These are phyloP conservation scores for Sebastes trivittatus DNA, from an alignment of 2,797 vertebrate species.

Conservation along the genomic window DNA sequence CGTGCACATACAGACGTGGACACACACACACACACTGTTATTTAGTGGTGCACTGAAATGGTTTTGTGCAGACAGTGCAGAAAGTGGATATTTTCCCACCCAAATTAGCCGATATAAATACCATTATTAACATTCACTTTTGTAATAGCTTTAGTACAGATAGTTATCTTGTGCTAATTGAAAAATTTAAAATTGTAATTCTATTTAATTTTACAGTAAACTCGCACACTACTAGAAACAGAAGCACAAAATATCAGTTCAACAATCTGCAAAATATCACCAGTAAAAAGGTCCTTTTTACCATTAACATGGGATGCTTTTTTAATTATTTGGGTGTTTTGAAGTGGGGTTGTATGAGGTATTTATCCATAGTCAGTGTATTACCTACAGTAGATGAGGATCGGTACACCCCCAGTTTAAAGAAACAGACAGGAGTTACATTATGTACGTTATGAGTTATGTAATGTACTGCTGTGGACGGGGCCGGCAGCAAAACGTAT, in stretches of 20 bases:
- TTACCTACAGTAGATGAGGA: no score
- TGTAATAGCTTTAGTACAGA: background rate
- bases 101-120: background rate
- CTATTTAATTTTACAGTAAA: background rate
- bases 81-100: background rate
- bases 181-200: background rate
- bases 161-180: background rate
- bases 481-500: no score
- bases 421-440: no score
- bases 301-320: background rate
- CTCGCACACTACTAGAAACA: background rate
- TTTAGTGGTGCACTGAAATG: background rate
- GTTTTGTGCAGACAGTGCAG: constrained; percentile 18
- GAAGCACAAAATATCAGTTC: background rate
- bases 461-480: no score
- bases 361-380: no score
- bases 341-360: no score
- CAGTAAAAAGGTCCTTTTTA: background rate
- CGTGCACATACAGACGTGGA: background rate
- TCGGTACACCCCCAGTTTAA: no score
- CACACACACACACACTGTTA: background rate
- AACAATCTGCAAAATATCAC: background rate
- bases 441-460: no score
- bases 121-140: background rate
- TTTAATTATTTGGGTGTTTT: background rate